Percentiles rank a stretch among this genome's conserved stretches.
These are phyloP conservation scores for Eueremaeus valkanovi DNA, from an alignment of 2,888 invertebrate genomes.

Conservation along the genomic window DNA sequence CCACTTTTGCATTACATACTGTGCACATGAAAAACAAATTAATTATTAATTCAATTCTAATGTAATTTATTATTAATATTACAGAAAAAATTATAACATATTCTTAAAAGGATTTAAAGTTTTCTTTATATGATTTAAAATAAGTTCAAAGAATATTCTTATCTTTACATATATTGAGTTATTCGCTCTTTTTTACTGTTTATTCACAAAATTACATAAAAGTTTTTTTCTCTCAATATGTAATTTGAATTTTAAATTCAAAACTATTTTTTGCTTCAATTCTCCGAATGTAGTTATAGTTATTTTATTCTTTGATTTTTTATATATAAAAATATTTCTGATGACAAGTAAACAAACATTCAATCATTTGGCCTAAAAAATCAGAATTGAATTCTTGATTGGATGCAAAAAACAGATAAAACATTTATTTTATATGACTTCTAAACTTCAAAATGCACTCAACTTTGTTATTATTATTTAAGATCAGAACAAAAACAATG, in stretches of 20 bases:
- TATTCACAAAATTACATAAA: neutral
- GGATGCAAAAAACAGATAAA: neutral
- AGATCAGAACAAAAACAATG: no score
- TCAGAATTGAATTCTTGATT: neutral
- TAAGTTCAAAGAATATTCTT: no score
- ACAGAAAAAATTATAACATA: no score
- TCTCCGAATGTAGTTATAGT: neutral
- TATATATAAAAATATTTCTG: neutral
- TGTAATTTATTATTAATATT: no score
- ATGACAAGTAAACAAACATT: neutral
- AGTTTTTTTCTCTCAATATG: neutral
- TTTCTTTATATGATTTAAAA: no score
- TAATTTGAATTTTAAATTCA: neutral
- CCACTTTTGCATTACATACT: slow-evolving; percentile 39
- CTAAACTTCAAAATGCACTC: neutral
- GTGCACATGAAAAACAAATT: neutral
- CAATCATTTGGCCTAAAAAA: neutral
- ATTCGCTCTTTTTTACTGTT: no score
- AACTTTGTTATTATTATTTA: no score
- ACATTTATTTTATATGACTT: no score
- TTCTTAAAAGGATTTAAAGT: no score
- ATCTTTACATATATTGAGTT: neutral
- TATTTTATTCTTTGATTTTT: neutral
- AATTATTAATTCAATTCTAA: no score
- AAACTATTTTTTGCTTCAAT: neutral